Conservation (phyloP, 2,888 invertebrate species). For the Sphaerophoria rueppellii region DNA sequence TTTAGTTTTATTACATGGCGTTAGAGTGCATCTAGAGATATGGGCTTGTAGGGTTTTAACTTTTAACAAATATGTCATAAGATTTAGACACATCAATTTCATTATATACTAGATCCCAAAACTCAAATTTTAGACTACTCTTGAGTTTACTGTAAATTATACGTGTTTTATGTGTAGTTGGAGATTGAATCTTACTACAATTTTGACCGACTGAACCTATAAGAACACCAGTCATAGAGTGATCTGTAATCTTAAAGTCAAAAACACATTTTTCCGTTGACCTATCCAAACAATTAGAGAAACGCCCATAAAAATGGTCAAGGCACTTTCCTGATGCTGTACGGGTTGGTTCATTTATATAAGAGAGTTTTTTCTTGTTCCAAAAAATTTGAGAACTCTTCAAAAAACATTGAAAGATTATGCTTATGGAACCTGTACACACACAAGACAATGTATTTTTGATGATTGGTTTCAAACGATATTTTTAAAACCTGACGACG, state of each 20-base stretch:
- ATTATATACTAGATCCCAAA: no score
- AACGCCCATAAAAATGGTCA: not conserved
- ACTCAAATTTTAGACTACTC: no score
- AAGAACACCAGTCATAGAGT: not conserved
- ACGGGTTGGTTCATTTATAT: conserved; percentile 22
- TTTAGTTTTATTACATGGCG: no score
- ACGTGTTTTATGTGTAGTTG: no score
- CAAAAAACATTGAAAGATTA: conserved; percentile 14
- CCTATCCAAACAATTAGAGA: not conserved
- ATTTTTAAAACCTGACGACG: conserved; percentile 34
- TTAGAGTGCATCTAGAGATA: no score
- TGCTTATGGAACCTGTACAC: conserved; percentile 24
- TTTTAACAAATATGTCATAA: no score
- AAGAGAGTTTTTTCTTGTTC: conserved; percentile 14
- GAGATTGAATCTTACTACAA: not conserved
- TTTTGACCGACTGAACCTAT: not conserved
- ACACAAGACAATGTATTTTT: conserved; percentile 20
- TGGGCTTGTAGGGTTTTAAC: no score
- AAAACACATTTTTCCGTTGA: not conserved
- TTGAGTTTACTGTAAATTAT: no score
- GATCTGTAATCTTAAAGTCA: not conserved
- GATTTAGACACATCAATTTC: no score
- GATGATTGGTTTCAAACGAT: conserved; percentile 4
- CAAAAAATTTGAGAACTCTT: conserved; percentile 5
- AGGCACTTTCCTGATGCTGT: no score